Conservation (phyloP, 2,113 vertebrate species). For the Sceloporus undulatus region DNA sequence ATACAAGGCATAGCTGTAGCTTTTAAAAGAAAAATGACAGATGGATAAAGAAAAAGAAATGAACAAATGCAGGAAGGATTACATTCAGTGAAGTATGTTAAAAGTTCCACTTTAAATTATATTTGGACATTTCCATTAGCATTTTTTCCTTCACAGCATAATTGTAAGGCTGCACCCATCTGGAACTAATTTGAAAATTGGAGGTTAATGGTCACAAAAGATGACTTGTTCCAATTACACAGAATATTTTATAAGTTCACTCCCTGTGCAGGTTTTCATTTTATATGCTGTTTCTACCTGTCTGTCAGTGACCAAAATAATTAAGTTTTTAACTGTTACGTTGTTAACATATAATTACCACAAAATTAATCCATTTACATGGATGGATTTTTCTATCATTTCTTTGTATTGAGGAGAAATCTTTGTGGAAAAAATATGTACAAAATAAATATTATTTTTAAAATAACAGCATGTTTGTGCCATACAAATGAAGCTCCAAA, state of each 20-base stretch:
- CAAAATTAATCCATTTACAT: conserved; percentile 27
- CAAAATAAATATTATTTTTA: conserved; percentile 10
- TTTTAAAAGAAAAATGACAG: not conserved
- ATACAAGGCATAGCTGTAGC: not conserved
- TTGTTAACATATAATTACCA: conserved; percentile 48
- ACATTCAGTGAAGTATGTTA: not conserved
- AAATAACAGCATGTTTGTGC: not conserved
- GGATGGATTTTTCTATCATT: not conserved
- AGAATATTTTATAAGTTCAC: conserved; percentile 52
- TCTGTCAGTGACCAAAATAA: conserved; percentile 39
- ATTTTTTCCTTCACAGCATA: conserved; percentile 36
- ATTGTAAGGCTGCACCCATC: conserved; percentile 39
- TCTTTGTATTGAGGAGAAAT: not conserved
- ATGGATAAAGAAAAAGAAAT: not conserved
- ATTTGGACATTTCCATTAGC: conserved; percentile 31
- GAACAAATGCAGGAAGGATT: not conserved
- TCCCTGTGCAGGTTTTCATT: conserved; percentile 40
- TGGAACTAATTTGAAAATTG: conserved; percentile 62
- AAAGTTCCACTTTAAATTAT: conserved; percentile 41
- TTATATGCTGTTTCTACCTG: conserved; percentile 59
- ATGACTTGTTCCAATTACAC: conserved; percentile 63
- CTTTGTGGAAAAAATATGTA: not conserved
- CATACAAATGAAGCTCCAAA: not conserved
- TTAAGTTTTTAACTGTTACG: conserved; percentile 49
- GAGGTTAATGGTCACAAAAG: conserved; percentile 65